Conservation (phyloP, 2,113 vertebrate species). For the Melanerpes formicivorus region DNA sequence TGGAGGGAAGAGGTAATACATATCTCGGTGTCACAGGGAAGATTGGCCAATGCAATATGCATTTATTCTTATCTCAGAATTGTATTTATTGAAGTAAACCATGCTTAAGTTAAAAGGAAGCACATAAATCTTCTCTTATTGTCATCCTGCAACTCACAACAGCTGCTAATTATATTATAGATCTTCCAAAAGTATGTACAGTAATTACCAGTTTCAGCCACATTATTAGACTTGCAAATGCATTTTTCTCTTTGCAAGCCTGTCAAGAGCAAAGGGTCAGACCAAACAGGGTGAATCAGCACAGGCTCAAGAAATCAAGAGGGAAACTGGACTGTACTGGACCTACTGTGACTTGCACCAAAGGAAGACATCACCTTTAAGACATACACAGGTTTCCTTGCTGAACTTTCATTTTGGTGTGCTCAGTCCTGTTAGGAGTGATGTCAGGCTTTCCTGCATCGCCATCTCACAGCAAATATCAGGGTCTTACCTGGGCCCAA, state of each 20-base stretch:
- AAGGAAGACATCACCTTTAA: background rate
- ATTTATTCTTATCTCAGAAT: conserved; percentile 77
- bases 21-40: conserved; percentile 73
- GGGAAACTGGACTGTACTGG: background rate
- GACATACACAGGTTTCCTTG: background rate
- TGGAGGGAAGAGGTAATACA: conserved; percentile 67
- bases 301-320: background rate
- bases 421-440: background rate
- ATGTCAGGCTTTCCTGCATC: background rate
- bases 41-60: conserved; percentile 66
- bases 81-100: conserved; percentile 75
- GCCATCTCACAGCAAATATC: background rate
- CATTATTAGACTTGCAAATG: conserved; percentile 67
- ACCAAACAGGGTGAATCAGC: background rate
- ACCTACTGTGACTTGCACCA: background rate
- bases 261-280: background rate
- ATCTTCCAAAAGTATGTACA: conserved; percentile 60
- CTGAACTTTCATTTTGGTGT: background rate
- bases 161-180: conserved; percentile 74
- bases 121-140: conserved; percentile 74
- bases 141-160: conserved; percentile 73
- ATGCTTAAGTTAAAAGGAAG: conserved; percentile 72
- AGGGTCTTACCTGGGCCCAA: background rate
- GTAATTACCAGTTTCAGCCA: conserved; percentile 60
- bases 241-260: conserved; percentile 30